Base-by-base conservation (phyloP, 2,113 vertebrate genomes). In the Amblyornis subalaris region DNA sequence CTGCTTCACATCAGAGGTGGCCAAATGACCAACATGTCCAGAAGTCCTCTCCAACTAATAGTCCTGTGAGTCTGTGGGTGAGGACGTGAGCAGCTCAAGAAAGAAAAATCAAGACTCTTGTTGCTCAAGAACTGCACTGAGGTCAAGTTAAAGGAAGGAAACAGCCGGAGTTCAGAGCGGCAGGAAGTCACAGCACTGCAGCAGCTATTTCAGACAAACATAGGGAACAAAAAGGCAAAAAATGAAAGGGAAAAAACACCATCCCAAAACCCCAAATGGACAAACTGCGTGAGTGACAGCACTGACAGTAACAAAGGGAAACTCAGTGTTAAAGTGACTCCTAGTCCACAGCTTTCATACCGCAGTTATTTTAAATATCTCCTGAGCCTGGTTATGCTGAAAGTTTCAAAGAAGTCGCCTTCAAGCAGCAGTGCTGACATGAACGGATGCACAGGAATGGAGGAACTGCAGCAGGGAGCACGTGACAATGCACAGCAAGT, bases 401-500 rank as follows among this genome's bases (percentile, higher is more conserved):
- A 51, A 29, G 53, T 23, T 55, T 60, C 4, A 2, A 10, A 69
- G 60, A 3, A 26, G 20, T 4, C 48, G 69, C 76, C 24, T 29
- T 9, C 45, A 4, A n/a, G 61, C 25, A 84, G 64, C 58, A 40
- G 35, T 18, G 53, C 4, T 60, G 50, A 44, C 0, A 6, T 12
- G 57, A 64, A n/a, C 9, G 1, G 33, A n/a, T 9, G 47, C 53
- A 12, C 10, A 4, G 3, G 45, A 24, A 40, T 0, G 0, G 53
- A 54, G 54, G 35, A 29, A 21, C 25, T 10, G 6, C 38, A 57
- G 42, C 9, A 1, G 22, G 55, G 22, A 67, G 47, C 55, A 3
- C 0, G 0, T 35, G 64, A 44, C 67, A 15, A n/a, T 3, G 1
- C 40, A 9, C n/a, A 64, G 40, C 53, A 18, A 1, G 5, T 0